These are phyloP conservation scores for Aphaenogaster ashmeadi DNA, from an alignment of 1,140 invertebrate genomes.

Conservation along the genomic window DNA sequence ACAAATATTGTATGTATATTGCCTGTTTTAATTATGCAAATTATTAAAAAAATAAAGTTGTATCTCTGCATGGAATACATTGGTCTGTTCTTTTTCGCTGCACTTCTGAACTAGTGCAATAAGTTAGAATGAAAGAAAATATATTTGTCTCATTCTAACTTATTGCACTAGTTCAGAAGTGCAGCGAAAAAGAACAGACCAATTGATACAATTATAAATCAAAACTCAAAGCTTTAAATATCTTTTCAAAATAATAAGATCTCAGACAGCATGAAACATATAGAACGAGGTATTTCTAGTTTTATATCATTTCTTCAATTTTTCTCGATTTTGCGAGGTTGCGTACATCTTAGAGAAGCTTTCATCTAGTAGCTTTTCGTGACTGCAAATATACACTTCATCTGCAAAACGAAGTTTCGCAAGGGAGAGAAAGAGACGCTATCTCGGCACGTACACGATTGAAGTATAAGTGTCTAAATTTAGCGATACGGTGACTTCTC, in stretches of 20 bases:
- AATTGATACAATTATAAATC: slow-evolving; percentile 1
- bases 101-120: too few relatives aligned
- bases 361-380: slow-evolving; percentile 5
- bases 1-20: too few relatives aligned
- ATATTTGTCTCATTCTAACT: too few relatives aligned
- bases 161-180: too few relatives aligned
- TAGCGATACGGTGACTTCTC: slow-evolving; percentile 41
- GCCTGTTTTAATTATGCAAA: neutral
- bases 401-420: slow-evolving; percentile 21
- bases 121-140: too few relatives aligned
- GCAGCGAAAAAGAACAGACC: too few relatives aligned
- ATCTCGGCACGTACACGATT: slow-evolving; percentile 23
- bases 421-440: neutral
- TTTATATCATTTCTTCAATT: neutral
- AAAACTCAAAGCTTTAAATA: neutral
- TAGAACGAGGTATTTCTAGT: neutral
- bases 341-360: neutral
- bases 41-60: neutral
- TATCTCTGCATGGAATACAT: neutral
- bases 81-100: too few relatives aligned
- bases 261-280: neutral
- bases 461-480: slow-evolving; percentile 55
- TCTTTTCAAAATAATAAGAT: neutral
- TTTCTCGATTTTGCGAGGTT: neutral
- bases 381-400: slow-evolving; percentile 37